Evolutionary conservation across 2,113 vertebrate species (phyloP), one percentile per base, ranked within the genome.

Genomic region (Anser brachyrhynchus): DNA sequence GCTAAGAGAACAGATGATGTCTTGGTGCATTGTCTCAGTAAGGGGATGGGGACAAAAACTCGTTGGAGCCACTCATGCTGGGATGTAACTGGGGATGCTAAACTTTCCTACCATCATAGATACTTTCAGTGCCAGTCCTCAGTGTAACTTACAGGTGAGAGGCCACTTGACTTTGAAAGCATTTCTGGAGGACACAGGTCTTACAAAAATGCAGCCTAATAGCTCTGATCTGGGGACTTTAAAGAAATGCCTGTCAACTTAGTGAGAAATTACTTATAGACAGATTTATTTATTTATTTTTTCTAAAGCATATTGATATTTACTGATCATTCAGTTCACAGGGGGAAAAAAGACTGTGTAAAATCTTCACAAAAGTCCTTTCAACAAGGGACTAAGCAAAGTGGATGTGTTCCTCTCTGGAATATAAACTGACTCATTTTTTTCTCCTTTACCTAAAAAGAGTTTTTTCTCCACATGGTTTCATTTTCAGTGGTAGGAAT

Each of bases 261-360:
- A 23, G 39, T 87, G 83, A 90, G 61, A 90, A 93, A 90, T 86
- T 92, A 41, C 46, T 71, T 84, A 74, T 64, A 86, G 65, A 81
- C 51, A 59, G 64, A 57, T 23, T 49, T 49, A 49, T 49, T 49
- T 22, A 49, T 49, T 49, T 75, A 4, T 72, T 88, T 94, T 84
- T 93, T 67, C 37, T 74, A 59, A 84, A 84, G 22, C 1, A 89
- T 89, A 84, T 77, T 89, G 72, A 29, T 94, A 89, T 67, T 86
- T 94, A 78, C 84, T 77, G 89, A 84, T 93, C 59, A 62, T 76
- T 93, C 28, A 28, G 54, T 73, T 83, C 62, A 58, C 41, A 46
- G 59, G 52, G 90, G 51, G 59, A 92, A 83, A 95, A 95, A 94
- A 84, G 37, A 31, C 33, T 84, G 10, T 67, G 49, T 57, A 64